Evolutionary conservation across 1,140 invertebrate genomes (phyloP).

Genomic region (Drosophila micromelanica): DNA sequence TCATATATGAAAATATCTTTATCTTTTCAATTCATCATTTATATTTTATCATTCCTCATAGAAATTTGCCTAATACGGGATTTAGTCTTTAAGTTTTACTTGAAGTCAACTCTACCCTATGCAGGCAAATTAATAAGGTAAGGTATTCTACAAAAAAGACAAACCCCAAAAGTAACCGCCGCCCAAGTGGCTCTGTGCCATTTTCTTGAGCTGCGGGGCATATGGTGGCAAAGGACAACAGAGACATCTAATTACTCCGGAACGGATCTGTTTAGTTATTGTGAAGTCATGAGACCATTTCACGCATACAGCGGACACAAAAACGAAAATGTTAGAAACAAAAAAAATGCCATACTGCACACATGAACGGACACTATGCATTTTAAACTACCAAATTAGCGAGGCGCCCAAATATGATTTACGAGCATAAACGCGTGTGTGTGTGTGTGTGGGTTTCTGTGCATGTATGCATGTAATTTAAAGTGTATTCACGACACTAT

Average conservation of each 20-base stretch:
- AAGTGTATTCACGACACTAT: slow-evolving; percentile 16
- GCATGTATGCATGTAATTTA: slow-evolving; percentile 22
- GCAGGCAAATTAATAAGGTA: background rate
- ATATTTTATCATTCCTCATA: too few species aligned
- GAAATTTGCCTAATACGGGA: too few species aligned
- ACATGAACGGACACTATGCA: slow-evolving; percentile 46
- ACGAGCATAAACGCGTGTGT: background rate
- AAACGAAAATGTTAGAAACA: background rate
- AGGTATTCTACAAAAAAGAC: background rate
- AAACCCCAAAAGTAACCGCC: background rate
- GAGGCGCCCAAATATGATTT: slow-evolving; percentile 32
- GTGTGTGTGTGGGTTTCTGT: background rate
- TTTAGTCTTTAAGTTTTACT: too few species aligned
- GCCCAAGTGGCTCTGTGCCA: slow-evolving; percentile 21
- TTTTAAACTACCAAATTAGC: slow-evolving; percentile 58
- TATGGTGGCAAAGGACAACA: slow-evolving; percentile 40
- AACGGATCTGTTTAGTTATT: slow-evolving; percentile 57
- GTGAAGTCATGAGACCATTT: slow-evolving; percentile 51
- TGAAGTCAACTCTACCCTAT: background rate
- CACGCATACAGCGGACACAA: slow-evolving; percentile 38
- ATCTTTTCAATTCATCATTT: too few species aligned
- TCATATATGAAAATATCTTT: too few species aligned
- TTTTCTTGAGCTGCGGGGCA: slow-evolving; percentile 43
- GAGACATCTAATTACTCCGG: slow-evolving; percentile 54
- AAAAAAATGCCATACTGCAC: slow-evolving; percentile 26